These are phyloP conservation scores for Lysiphlebus fabarum DNA, from an alignment of 1,140 invertebrate genomes.

Conservation along the genomic window DNA sequence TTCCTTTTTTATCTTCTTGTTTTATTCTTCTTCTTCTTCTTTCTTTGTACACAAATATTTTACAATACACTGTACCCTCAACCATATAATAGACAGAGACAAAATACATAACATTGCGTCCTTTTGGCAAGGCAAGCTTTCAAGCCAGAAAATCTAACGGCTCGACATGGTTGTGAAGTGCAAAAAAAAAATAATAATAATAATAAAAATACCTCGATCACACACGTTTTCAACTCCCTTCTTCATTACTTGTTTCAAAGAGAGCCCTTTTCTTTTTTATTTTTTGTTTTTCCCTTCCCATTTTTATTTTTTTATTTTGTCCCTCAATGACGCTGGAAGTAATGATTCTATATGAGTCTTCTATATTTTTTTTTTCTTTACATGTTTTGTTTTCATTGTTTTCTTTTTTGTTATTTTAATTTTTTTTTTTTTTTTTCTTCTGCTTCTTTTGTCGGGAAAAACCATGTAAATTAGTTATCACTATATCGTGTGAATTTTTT, in stretches of 20 bases:
- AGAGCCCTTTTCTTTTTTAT: neutral
- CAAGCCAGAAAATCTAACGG: neutral
- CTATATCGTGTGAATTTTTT: neutral
- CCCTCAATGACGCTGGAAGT: constrained; percentile 10
- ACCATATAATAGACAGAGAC: too few species aligned
- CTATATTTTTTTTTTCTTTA: neutral
- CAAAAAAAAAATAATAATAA: neutral
- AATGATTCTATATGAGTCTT: constrained; percentile 1
- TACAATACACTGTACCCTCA: too few species aligned
- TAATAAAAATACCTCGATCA: neutral
- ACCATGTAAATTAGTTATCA: too few species aligned
- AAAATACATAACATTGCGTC: too few species aligned
- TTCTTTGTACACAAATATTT: too few species aligned
- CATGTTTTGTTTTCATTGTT: constrained; percentile 6
- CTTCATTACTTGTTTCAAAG: too few species aligned
- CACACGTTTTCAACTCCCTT: neutral
- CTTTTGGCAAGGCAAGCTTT: too few species aligned
- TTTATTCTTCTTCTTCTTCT: too few species aligned
- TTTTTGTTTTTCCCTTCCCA: too few species aligned
- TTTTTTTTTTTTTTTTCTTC: neutral
- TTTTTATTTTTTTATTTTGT: constrained; percentile 7
- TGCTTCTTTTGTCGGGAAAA: too few species aligned
- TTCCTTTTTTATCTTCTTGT: neutral
- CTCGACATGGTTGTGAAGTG: neutral
- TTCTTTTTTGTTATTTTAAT: neutral